A percentile compares a stretch with the other conserved stretches of the same genome.
Evolutionary conservation across 1,140 invertebrate species (phyloP).

Genomic region (Dufourea novaeangliae): DNA sequence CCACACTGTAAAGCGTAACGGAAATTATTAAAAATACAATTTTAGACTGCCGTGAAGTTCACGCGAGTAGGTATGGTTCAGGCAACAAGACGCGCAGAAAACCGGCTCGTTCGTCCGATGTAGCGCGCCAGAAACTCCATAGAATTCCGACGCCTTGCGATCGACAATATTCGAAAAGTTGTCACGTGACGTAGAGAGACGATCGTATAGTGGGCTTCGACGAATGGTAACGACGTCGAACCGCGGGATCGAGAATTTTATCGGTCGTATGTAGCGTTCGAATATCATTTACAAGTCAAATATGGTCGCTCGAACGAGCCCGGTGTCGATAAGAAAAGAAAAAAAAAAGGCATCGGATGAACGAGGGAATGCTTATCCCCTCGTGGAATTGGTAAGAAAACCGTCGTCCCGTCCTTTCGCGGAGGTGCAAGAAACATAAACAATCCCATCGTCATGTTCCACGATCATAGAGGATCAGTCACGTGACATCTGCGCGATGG

Average conservation of each 20-base stretch:
- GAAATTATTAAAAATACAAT: neutral
- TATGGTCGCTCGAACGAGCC: neutral
- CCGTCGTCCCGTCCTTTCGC: no score
- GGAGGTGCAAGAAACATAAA: neutral
- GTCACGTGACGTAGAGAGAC: neutral
- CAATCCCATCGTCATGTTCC: neutral
- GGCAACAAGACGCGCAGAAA: slow-evolving; percentile 43
- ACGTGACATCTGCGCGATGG: neutral
- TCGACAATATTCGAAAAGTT: neutral
- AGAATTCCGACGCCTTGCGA: neutral
- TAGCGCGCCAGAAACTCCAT: slow-evolving; percentile 4
- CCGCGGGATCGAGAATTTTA: slow-evolving; percentile 20
- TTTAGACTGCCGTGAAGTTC: slow-evolving; percentile 35
- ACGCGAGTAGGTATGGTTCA: slow-evolving; percentile 3
- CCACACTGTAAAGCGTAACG: neutral
- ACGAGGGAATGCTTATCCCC: neutral
- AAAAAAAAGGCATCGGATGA: neutral
- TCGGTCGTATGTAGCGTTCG: neutral
- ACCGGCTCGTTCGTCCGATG: slow-evolving; percentile 37
- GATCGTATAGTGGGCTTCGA: no score
- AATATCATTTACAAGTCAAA: slow-evolving; percentile 22
- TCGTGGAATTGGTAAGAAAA: neutral
- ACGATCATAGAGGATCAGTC: neutral
- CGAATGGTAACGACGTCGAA: slow-evolving; percentile 22
- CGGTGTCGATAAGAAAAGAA: neutral